A percentile compares a stretch with the other conserved stretches of the same genome.
phyloP scores from a whole-genome alignment of 2,113 vertebrate species.

The Strigops habroptila region DNA sequence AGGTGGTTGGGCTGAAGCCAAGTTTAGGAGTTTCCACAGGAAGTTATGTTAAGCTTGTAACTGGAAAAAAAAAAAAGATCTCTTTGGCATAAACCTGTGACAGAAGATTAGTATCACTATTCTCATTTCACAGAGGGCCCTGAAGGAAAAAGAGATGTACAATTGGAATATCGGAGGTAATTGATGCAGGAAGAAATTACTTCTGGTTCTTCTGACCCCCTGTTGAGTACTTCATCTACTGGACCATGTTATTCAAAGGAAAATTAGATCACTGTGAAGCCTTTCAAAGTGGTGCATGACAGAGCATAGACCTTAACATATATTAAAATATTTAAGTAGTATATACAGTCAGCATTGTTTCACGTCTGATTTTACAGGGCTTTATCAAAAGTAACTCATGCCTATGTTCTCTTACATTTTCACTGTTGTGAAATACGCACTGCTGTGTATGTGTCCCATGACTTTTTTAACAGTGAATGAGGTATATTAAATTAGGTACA shows the following conservation, averaged over 20 bases:
- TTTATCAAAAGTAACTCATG: background rate
- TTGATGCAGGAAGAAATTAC: background rate
- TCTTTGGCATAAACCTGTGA: background rate
- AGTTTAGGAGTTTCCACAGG: background rate
- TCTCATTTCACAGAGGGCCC: background rate
- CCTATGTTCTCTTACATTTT: background rate
- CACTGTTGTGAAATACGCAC: background rate
- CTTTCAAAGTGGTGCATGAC: background rate
- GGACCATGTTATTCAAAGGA: background rate
- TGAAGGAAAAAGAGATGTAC: background rate
- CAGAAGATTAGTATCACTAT: background rate
- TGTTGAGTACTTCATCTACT: background rate
- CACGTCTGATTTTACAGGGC: background rate
- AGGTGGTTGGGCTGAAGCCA: background rate
- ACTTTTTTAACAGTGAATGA: background rate
- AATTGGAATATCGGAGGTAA: background rate
- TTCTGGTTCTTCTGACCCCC: background rate
- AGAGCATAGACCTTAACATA: background rate
- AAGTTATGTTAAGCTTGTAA: background rate
- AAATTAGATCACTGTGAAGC: background rate
- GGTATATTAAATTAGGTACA: background rate
- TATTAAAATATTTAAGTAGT: background rate
- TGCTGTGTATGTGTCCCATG: background rate
- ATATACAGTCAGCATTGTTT: background rate
- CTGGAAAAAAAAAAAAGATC: background rate